These are phyloP conservation scores for Platysternon megacephalum DNA, from an alignment of 2,113 vertebrate genomes.

Conservation along the genomic window DNA sequence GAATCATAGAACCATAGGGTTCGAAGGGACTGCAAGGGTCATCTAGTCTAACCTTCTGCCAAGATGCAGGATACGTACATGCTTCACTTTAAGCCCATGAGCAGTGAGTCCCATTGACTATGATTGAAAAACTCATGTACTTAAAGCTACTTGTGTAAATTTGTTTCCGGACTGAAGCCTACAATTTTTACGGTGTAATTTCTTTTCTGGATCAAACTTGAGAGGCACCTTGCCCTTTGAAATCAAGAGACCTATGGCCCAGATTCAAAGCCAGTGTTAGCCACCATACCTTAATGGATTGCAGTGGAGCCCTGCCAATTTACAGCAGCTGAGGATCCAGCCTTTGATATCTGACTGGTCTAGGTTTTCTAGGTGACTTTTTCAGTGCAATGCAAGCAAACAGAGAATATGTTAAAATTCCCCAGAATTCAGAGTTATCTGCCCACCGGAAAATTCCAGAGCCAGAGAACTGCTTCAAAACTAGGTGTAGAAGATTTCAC, in stretches of 20 bases:
- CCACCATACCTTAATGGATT: neutral
- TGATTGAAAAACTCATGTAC: neutral
- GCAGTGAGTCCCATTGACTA: neutral
- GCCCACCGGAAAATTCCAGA: neutral
- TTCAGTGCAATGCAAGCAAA: neutral
- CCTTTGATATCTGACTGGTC: neutral
- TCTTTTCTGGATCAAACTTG: neutral
- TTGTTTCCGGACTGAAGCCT: neutral
- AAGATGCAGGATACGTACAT: neutral
- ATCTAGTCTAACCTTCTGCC: too few species aligned
- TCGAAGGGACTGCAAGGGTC: too few species aligned
- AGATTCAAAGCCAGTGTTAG: neutral
- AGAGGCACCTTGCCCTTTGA: neutral
- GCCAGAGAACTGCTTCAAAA: neutral
- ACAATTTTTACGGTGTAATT: neutral
- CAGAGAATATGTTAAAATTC: neutral
- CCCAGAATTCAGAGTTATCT: neutral
- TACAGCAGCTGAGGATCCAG: neutral
- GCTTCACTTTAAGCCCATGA: neutral
- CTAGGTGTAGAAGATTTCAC: neutral
- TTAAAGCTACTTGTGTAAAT: neutral
- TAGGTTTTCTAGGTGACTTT: neutral
- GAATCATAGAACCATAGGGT: too few species aligned
- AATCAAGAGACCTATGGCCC: neutral
- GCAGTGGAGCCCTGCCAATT: neutral